These are phyloP conservation scores for Propithecus deckenii DNA, from an alignment of 2,797 vertebrate genomes.

Conservation along the genomic window DNA sequence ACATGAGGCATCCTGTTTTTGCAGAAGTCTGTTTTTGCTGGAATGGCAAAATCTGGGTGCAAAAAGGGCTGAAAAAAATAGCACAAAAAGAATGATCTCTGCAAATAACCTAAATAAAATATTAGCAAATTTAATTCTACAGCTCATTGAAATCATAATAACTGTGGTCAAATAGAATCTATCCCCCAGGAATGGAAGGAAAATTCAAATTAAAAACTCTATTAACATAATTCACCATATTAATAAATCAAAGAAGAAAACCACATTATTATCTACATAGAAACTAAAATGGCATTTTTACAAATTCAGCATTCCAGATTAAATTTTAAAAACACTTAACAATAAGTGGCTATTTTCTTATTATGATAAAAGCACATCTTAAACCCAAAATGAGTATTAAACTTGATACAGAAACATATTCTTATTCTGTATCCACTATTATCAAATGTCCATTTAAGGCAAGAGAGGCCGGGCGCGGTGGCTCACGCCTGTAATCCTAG, in stretches of 20 bases:
- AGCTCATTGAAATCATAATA: conserved; percentile 37
- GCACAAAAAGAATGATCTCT: background rate
- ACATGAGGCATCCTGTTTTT: background rate
- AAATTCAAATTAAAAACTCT: background rate
- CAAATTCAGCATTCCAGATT: background rate
- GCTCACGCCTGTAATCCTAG: too few species aligned
- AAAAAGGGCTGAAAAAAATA: background rate
- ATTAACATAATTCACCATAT: background rate
- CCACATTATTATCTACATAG: background rate
- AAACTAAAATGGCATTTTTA: background rate
- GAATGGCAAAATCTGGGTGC: background rate
- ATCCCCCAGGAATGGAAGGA: background rate
- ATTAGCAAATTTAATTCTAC: background rate
- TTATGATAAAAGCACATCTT: background rate
- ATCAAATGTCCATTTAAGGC: background rate
- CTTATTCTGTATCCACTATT: background rate
- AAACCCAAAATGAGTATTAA: background rate
- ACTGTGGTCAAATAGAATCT: background rate
- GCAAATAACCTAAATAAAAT: background rate
- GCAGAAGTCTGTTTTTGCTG: too few species aligned
- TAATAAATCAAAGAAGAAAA: conserved; percentile 6
- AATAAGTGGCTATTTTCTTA: conserved; percentile 7
- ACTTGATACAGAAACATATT: background rate
- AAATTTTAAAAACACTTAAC: background rate
- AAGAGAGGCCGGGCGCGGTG: background rate